Conservation (phyloP, 1,140 invertebrate genomes). For the Steinernema khuongi region DNA sequence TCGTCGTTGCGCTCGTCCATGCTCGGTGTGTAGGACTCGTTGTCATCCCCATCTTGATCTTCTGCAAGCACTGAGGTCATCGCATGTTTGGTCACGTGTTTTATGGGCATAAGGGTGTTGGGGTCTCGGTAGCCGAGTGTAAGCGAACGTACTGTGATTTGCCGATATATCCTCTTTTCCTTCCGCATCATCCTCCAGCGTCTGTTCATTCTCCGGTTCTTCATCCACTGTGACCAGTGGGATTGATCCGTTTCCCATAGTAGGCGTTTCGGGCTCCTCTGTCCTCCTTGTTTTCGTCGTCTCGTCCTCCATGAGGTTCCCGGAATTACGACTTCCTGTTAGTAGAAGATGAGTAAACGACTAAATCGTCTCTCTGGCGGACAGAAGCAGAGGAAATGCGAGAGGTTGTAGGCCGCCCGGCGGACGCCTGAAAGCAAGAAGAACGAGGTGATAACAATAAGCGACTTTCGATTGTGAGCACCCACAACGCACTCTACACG, state of each 20-base stretch:
- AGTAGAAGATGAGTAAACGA: neutral
- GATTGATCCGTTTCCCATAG: neutral
- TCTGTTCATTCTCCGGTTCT: neutral
- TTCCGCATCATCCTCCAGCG: neutral
- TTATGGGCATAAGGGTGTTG: too few relatives aligned
- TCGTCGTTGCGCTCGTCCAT: conserved; percentile 5
- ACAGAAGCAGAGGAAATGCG: neutral
- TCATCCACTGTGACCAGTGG: neutral
- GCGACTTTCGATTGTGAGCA: neutral
- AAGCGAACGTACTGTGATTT: neutral
- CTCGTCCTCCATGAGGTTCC: neutral
- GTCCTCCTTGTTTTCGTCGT: neutral
- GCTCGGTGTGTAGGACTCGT: conserved; percentile 6
- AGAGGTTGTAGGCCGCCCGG: neutral
- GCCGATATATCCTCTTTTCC: neutral
- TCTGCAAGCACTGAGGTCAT: neutral
- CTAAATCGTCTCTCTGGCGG: neutral
- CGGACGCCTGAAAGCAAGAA: neutral
- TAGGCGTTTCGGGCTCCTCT: neutral
- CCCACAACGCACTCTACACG: neutral
- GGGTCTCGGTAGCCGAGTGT: too few relatives aligned
- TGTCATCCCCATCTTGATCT: neutral
- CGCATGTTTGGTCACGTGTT: too few relatives aligned
- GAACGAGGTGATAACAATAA: too few relatives aligned
- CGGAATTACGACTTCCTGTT: neutral